Evolutionary conservation across 1,140 invertebrate genomes (phyloP).

Genomic region (Bradynema listronoti): DNA sequence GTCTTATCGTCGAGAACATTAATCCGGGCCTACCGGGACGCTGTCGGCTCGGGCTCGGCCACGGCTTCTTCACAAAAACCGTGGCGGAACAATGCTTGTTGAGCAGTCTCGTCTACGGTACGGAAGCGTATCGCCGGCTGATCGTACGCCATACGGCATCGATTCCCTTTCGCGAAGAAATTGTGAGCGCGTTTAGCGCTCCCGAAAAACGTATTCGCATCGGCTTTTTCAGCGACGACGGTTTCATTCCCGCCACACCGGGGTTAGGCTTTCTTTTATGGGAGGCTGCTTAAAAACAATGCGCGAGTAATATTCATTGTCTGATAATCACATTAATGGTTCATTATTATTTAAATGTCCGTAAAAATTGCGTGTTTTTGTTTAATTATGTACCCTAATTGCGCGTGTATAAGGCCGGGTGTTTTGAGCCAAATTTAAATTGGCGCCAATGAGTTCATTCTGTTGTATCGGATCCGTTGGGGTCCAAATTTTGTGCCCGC

Average conservation of each 20-base stretch:
- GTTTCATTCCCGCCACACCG: conserved; percentile 41
- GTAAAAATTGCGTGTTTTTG: no score
- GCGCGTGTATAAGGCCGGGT: no score
- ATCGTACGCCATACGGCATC: conserved; percentile 7
- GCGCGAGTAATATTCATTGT: not conserved
- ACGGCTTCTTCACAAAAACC: conserved; percentile 48
- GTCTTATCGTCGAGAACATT: conserved; percentile 30
- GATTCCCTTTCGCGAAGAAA: conserved; percentile 14
- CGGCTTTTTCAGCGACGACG: conserved; percentile 43
- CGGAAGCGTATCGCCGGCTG: conserved; percentile 8
- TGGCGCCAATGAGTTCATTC: no score
- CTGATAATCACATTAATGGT: no score
- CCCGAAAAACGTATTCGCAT: conserved; percentile 37
- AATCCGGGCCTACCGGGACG: conserved; percentile 45
- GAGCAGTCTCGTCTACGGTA: conserved; percentile 11
- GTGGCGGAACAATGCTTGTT: conserved; percentile 47
- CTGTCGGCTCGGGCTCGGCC: conserved; percentile 41
- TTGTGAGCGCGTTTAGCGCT: conserved; percentile 13
- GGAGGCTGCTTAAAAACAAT: not conserved
- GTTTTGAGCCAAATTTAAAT: no score
- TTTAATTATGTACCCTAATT: no score
- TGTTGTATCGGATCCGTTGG: no score
- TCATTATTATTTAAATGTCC: no score
- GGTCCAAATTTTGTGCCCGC: no score
- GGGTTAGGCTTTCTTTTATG: conserved; percentile 26